These are phyloP conservation scores for Hippopotamus amphibius DNA, from an alignment of 2,113 vertebrate genomes.

Conservation along the genomic window DNA sequence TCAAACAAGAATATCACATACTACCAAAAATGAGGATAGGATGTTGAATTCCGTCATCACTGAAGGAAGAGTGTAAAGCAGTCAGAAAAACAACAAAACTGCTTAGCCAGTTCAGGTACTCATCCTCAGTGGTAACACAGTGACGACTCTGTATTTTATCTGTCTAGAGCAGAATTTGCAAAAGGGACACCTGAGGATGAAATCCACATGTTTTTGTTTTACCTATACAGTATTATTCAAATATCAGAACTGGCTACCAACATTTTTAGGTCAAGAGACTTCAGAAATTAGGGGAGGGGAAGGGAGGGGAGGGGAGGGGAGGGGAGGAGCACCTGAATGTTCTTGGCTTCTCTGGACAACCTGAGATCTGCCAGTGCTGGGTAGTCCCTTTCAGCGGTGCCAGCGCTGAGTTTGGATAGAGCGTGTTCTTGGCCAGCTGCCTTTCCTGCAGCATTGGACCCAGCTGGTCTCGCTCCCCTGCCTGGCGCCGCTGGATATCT, in stretches of 20 bases:
- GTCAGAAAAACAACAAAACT: background rate
- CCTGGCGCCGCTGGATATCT: background rate
- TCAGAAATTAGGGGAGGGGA: background rate
- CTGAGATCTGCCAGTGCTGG: background rate
- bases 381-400: background rate
- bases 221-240: background rate
- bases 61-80: background rate
- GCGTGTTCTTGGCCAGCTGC: fast-evolving
- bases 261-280: background rate
- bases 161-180: background rate
- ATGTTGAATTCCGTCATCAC: background rate
- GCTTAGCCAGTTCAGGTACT: background rate
- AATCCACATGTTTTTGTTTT: background rate
- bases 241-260: background rate
- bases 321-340: background rate
- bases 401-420: fast-evolving
- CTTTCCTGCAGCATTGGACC: too few relatives aligned
- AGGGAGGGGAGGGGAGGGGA: background rate
- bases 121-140: too few relatives aligned
- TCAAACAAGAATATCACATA: background rate
- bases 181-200: background rate
- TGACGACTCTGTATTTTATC: background rate
- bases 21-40: background rate
- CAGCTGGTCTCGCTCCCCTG: background rate
- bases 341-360: background rate